Conservation (phyloP, 2,888 invertebrate species). For the Conops quadrifasciatus region DNA sequence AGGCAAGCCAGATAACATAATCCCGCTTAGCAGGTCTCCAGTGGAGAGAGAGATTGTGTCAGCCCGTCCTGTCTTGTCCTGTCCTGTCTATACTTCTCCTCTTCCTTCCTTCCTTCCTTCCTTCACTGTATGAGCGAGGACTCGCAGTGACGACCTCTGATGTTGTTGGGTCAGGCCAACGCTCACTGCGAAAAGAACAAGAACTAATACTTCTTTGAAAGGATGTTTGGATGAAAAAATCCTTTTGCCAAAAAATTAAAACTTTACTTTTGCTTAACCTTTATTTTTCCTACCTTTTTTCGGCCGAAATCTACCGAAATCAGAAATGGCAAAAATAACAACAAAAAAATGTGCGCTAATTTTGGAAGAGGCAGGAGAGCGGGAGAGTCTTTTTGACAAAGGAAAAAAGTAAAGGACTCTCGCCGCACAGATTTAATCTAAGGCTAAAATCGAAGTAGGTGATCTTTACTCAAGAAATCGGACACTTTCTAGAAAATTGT, state of each 20-base stretch:
- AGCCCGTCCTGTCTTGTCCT: too few species aligned
- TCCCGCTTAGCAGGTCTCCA: conserved; percentile 31
- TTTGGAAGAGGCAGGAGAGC: background rate
- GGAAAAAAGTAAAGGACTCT: background rate
- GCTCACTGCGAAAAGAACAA: conserved; percentile 27
- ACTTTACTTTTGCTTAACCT: background rate
- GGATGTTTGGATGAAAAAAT: conserved; percentile 14
- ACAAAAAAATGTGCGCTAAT: conserved; percentile 30
- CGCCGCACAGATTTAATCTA: conserved; percentile 14
- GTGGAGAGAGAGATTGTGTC: background rate
- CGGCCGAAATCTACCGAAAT: background rate
- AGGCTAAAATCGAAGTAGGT: background rate
- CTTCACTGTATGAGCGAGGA: too few species aligned
- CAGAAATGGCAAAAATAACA: background rate
- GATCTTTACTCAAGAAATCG: conserved; percentile 26
- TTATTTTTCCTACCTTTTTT: background rate
- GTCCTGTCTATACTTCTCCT: too few species aligned
- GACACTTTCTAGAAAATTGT: conserved; percentile 19
- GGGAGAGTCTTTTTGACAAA: background rate
- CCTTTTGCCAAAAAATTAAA: conserved; percentile 20
- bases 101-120: too few species aligned
- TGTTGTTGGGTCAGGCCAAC: background rate
- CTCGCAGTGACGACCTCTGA: too few species aligned
- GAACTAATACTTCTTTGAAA: too few species aligned
- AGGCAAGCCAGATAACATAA: conserved; percentile 20